A percentile compares a stretch with the other conserved stretches of the same genome.
Evolutionary conservation across 2,888 invertebrate species (phyloP).

Genomic region (Meiosimyza platycephala): DNA sequence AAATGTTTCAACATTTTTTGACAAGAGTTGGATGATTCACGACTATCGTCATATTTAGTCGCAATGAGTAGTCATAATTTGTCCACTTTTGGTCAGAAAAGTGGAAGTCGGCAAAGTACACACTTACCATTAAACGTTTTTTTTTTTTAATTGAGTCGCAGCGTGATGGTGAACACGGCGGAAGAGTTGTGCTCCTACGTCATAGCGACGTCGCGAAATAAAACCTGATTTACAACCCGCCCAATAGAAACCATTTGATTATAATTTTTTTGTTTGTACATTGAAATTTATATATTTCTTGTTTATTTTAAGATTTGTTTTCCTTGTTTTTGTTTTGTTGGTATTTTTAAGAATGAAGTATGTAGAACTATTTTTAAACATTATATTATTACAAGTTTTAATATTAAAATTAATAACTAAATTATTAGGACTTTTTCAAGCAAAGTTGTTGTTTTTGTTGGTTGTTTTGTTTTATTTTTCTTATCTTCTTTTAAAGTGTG

Average conservation of each 20-base stretch:
- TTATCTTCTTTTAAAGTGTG: background rate
- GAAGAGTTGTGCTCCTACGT: too few species aligned
- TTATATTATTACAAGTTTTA: constrained; percentile 38
- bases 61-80: too few species aligned
- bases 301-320: constrained; percentile 39
- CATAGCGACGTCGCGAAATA: too few species aligned
- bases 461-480: constrained; percentile 10
- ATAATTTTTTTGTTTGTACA: constrained; percentile 40
- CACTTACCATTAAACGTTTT: too few species aligned
- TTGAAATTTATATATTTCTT: constrained; percentile 39
- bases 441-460: constrained; percentile 2
- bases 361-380: constrained; percentile 43
- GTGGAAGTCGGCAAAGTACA: too few species aligned
- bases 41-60: too few species aligned
- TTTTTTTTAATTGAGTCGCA: too few species aligned
- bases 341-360: constrained; percentile 36
- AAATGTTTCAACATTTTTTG: too few species aligned
- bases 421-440: constrained; percentile 32
- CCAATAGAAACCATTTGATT: constrained; percentile 35
- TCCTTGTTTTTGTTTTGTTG: constrained; percentile 30
- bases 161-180: too few species aligned
- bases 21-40: too few species aligned
- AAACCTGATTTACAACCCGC: too few species aligned
- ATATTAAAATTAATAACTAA: constrained; percentile 35
- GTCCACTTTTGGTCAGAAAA: too few species aligned